Percentiles rank a stretch among this genome's conserved stretches.
Evolutionary conservation across 2,888 invertebrate species (phyloP).

Genomic region (Oeneis ivallda): DNA sequence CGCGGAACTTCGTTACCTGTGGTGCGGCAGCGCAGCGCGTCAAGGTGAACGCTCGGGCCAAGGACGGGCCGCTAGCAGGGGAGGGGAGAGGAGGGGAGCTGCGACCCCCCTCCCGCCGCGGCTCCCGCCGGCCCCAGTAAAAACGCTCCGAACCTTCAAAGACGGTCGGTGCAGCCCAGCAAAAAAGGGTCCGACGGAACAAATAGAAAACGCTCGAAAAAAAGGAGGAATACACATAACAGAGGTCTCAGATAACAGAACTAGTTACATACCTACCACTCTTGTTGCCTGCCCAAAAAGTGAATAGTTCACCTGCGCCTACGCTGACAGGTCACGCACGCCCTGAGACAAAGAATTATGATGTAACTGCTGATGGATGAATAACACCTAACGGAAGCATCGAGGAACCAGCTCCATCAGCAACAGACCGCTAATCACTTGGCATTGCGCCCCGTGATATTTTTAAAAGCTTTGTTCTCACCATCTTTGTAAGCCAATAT

Average conservation of each 20-base stretch:
- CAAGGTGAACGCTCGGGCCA: conserved; percentile 82
- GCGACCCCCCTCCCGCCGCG: conserved; percentile 46
- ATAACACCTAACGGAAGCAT: conserved; percentile 70
- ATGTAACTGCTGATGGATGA: conserved; percentile 68
- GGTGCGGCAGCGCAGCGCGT: conserved; percentile 76
- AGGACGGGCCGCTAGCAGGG: conserved; percentile 76
- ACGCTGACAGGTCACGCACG: conserved; percentile 68
- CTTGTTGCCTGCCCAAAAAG: conserved; percentile 59
- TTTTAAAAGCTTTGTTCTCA: conserved; percentile 44
- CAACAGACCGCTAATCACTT: conserved; percentile 58
- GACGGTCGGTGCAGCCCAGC: conserved; percentile 69
- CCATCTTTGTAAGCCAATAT: conserved; percentile 32
- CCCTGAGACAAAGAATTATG: conserved; percentile 56
- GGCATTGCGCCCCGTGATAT: conserved; percentile 49
- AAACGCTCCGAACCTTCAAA: conserved; percentile 73
- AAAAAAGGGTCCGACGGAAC: conserved; percentile 76
- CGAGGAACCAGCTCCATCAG: conserved; percentile 61
- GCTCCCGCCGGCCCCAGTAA: conserved; percentile 62
- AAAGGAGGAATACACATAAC: conserved; percentile 69
- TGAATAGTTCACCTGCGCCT: conserved; percentile 73
- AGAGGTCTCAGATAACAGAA: conserved; percentile 73
- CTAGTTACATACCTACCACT: conserved; percentile 56
- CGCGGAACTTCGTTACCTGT: conserved; percentile 82
- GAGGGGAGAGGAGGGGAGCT: conserved; percentile 58
- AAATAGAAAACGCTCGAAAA: conserved; percentile 77